Percentiles rank a stretch among this genome's conserved stretches.
These are phyloP conservation scores for Spea multiplicata DNA, from an alignment of 2,113 vertebrate genomes.

Conservation along the genomic window DNA sequence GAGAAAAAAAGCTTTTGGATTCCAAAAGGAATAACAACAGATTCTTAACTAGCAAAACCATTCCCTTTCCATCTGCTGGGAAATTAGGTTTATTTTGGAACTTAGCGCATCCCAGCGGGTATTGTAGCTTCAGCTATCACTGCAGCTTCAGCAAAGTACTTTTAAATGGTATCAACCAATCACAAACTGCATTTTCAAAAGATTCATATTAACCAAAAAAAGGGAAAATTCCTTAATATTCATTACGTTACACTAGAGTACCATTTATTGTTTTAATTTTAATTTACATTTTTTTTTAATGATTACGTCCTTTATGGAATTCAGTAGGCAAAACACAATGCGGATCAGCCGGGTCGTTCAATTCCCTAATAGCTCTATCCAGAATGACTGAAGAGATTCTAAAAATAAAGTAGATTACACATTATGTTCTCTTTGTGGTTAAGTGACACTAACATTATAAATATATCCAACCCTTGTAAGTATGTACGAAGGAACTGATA, in stretches of 20 bases:
- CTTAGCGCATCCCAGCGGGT: slow-evolving; percentile 39
- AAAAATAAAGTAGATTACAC: neutral
- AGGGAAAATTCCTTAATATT: slow-evolving; percentile 8
- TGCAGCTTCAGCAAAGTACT: slow-evolving; percentile 29
- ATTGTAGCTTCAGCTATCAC: slow-evolving; percentile 23
- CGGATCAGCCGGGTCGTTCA: neutral
- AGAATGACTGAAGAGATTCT: neutral
- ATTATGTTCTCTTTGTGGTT: neutral
- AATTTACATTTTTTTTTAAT: slow-evolving; percentile 3
- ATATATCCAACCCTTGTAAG: neutral
- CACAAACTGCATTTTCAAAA: slow-evolving; percentile 28
- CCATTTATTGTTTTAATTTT: slow-evolving; percentile 20
- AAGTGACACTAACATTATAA: neutral
- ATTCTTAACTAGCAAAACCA: slow-evolving; percentile 4
- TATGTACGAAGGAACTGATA: neutral
- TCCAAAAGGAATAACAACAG: slow-evolving; percentile 11
- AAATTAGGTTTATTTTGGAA: slow-evolving; percentile 43
- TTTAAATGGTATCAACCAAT: slow-evolving; percentile 40
- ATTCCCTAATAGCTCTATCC: neutral
- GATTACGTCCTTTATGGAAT: slow-evolving; percentile 14
- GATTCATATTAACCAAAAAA: slow-evolving; percentile 26
- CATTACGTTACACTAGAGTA: slow-evolving; percentile 30
- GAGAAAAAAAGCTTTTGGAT: neutral
- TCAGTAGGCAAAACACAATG: neutral
- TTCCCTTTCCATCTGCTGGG: slow-evolving; percentile 37